Evolutionary conservation across 2,888 invertebrate genomes (phyloP), one percentile per base, ranked within the genome.

Genomic region (Caenorhabditis japonica): DNA sequence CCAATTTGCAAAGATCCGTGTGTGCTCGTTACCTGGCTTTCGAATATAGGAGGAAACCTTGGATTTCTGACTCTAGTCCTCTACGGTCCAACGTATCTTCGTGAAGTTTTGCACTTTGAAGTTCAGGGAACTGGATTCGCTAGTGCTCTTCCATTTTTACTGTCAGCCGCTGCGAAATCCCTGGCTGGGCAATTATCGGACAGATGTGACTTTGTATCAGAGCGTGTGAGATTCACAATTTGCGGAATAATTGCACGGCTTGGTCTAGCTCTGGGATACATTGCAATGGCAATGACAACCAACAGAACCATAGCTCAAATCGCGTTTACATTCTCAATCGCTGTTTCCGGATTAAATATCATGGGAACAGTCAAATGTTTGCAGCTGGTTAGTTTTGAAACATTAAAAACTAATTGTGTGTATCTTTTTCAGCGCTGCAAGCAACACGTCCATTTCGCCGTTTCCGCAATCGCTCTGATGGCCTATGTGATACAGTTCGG

Each of bases 171-270:
- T 3, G 66, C 75, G 19, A 81, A 81, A 61, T 56, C 72, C 25
- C 62, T 80, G 27, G 73, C 77, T 23, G 81, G 81, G 17, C 81
- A 80, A 13, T 55, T 80, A 7, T 78, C 78, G 13, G 81, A 81
- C 52, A 53, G 64, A 19, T 52, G 75, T 25, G 64, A 75, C 10
- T 77, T 51, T 23, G 51, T 77, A 8, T 72, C 75, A 1, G 64
- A 77, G 25, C 41, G 69, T 3, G 72, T 73, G 5, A 27, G 74
- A 46, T 75, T 80, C 49, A 70, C 80, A n/a, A 68, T 80, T 34
- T 80, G 77, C 61, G 76, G 79, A 25, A 64, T 72, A 1, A 38
- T 80, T 13, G 74, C 73, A 0, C 72, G 77, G 39, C 70, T 49
- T 41, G 64, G 72, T 33, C 56, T 82, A 56, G 77, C 79, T 1